Conservation (phyloP, 2,113 vertebrate species). For the Ciconia maguari region DNA sequence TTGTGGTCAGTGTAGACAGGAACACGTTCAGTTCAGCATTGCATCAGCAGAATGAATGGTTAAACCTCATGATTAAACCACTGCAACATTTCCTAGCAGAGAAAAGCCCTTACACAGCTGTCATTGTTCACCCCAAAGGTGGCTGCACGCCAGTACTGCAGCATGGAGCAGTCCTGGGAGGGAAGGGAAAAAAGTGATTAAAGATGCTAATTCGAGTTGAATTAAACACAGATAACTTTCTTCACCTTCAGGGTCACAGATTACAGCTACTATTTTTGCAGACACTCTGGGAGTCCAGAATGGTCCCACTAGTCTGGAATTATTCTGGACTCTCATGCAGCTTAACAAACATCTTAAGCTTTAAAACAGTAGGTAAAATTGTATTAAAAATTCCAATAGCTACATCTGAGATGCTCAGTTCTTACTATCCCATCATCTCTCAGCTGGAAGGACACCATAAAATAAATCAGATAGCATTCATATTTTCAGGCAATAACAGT, state of each 20-base stretch:
- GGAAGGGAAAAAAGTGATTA: not conserved
- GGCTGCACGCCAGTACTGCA: not conserved
- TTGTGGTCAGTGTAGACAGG: conserved; percentile 25
- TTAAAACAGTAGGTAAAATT: not conserved
- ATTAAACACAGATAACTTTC: not conserved
- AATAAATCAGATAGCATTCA: not conserved
- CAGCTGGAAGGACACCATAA: not conserved
- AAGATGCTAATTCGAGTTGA: not conserved
- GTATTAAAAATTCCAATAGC: not conserved
- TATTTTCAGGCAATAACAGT: not conserved
- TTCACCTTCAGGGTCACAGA: not conserved
- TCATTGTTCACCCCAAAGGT: not conserved
- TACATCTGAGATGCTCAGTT: not conserved
- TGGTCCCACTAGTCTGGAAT: not conserved
- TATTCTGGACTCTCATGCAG: not conserved
- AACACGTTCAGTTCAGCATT: not conserved
- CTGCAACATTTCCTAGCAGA: not conserved
- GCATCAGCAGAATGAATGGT: conserved; percentile 32
- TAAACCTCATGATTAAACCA: not conserved
- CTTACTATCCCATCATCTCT: not conserved
- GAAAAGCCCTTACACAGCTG: not conserved
- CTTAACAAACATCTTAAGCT: not conserved
- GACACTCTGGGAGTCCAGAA: not conserved
- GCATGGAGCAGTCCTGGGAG: not conserved
- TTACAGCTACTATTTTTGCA: not conserved